Evolutionary conservation across 2,797 vertebrate species (phyloP), one percentile per base, ranked within the genome.

Genomic region (Anguilla obscura): DNA sequence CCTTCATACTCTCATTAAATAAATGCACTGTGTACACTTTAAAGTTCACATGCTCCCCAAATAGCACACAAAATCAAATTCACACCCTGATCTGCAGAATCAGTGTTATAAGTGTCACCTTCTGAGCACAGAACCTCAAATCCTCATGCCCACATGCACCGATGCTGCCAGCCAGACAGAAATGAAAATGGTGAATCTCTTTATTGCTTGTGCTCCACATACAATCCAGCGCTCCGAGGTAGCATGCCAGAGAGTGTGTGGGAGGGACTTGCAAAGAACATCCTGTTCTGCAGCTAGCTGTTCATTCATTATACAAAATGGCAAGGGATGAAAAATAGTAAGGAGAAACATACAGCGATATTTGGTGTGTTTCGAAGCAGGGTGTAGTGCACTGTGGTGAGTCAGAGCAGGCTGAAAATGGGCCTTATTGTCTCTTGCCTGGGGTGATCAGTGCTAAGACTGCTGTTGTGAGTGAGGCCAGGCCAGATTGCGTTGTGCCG

Each of bases 181-280:
- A 69, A 33, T 56, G 6, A 85, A 74, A 88, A 90, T 27, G 85
- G 36, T 33, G 63, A 85, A 54, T 54, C 9, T 54, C 66, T 86
- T 82, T 85, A 63, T 40, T 14, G 60, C 86, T 50, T 87, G 45
- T 60, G 69, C 48, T 85, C 86, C 79, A 85, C 79, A 86, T 86
- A 85, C 88, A 85, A 45, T 58, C 74, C 33, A 84, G 85, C 54
- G 88, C 87, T 74, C 66, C 50, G 71, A 87, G 87, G 88, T 86
- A 89, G 88, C 88, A 74, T 83, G 36, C 85, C 30, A 40, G 16
- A 3, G 83, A 87, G 86, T 40, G 88, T 86, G 91, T 90, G 89
- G 89, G 90, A 89, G 86, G 88, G 86, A 56, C 87, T 16, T 24
- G 87, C 90, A 56, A 24, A 85, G 89, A 89, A 90, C 88, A 91